A percentile compares a stretch with the other conserved stretches of the same genome.
Evolutionary conservation across 2,888 invertebrate genomes (phyloP).

Genomic region (Nomada ferruginata): DNA sequence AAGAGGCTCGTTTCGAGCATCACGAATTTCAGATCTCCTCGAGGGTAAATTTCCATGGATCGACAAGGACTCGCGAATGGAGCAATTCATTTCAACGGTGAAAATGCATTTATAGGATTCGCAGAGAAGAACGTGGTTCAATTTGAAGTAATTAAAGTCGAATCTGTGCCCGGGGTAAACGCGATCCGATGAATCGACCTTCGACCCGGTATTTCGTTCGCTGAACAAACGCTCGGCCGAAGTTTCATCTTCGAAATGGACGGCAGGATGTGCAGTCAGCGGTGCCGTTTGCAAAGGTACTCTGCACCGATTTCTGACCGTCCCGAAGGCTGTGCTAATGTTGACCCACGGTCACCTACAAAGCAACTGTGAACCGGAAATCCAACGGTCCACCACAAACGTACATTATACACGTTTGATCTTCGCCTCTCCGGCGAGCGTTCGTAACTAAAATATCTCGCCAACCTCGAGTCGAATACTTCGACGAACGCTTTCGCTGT

Average conservation of each 20-base stretch:
- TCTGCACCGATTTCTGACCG: constrained; percentile 23
- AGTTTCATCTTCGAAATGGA: constrained; percentile 51
- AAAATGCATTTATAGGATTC: too few relatives aligned
- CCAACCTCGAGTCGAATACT: too few relatives aligned
- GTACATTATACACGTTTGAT: background rate
- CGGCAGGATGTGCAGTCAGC: background rate
- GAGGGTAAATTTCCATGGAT: background rate
- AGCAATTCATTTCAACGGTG: background rate
- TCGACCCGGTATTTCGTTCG: constrained; percentile 29
- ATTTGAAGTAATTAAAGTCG: background rate
- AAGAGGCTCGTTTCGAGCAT: constrained; percentile 5
- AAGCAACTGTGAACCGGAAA: constrained; percentile 33
- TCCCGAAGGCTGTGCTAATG: constrained; percentile 19
- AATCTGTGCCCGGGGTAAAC: background rate
- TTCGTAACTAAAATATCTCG: too few relatives aligned
- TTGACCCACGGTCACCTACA: constrained; percentile 27
- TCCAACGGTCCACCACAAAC: background rate
- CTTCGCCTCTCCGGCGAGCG: too few relatives aligned
- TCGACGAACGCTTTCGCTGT: background rate
- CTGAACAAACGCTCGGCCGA: constrained; percentile 24
- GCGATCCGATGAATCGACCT: background rate
- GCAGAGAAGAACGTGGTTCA: too few relatives aligned
- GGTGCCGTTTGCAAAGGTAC: constrained; percentile 17
- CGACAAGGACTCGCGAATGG: background rate
- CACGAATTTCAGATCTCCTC: background rate